Evolutionary conservation across 2,113 vertebrate species (phyloP).

Genomic region (Tichodroma muraria): DNA sequence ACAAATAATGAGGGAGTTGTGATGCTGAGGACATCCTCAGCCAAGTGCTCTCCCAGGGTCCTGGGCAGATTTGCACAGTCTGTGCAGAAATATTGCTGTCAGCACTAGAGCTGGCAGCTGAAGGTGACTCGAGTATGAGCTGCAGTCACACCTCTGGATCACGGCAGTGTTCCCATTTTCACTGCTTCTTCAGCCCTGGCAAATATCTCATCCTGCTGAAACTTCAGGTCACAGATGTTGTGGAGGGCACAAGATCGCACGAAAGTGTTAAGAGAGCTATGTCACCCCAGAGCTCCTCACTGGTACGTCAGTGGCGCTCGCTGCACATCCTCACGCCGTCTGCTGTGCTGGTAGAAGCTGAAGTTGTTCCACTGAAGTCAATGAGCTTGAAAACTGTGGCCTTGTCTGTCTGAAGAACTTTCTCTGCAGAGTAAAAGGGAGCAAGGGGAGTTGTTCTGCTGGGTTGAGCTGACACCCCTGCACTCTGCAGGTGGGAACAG

Average conservation of each 20-base stretch:
- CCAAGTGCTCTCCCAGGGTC: background rate
- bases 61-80: background rate
- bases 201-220: background rate
- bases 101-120: background rate
- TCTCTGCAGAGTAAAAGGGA: background rate
- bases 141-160: background rate
- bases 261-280: background rate
- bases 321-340: background rate
- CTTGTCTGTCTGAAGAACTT: background rate
- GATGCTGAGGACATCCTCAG: background rate
- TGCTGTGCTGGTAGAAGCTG: background rate
- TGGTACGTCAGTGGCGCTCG: accelerated
- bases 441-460: background rate
- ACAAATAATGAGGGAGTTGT: background rate
- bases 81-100: background rate
- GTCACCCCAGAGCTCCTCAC: background rate
- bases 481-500: background rate
- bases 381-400: background rate
- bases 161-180: background rate
- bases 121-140: constrained; percentile 5
- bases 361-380: background rate
- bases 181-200: background rate
- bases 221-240: background rate
- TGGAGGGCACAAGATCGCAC: background rate
- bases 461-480: background rate